Base-by-base conservation (phyloP, 1,140 invertebrate species). In the Cepaea nemoralis region DNA sequence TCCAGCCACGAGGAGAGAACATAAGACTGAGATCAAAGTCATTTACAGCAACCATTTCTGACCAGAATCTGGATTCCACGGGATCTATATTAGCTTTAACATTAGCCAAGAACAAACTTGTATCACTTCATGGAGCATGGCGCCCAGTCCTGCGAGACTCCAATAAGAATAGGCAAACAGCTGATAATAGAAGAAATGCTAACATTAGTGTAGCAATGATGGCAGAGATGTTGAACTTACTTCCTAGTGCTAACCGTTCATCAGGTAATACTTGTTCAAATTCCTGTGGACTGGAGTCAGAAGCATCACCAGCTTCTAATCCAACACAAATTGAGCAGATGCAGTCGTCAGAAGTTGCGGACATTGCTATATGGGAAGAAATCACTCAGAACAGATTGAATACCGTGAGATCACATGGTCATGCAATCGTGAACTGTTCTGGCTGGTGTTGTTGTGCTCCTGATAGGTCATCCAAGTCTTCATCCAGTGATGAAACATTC, bases 281-380 rank as follows among this genome's bases (percentile, higher is more conserved):
- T 31, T 35, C 27, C 24, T 66, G 22, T 27, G 31, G 59, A 24
- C 24, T 27, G 10, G n/a, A 66, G 31, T 66, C 59, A n/a, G 31
- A 33, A 33, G 5, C 24, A 24, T 12, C 59, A 33, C n/a, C 42
- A 45, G 42, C 16, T 45, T n/a, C n/a, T n/a, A n/a, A n/a, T 45
- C 42, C 10, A 10, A n/a, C 10, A 33, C 63, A 27, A n/a, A 33
- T n/a, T 66, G 6, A 24, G 63, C 31, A n/a, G 31, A 24, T n/a
- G 63, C 5, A 59, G 6, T 55, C 48, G 16, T 42, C 33, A 6
- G 75, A 50, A 14, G 35, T 77, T 35, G 75, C 75, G 5, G 55
- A 77, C 55, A 63, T 77, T 35, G 75, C 75, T 39, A 22, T 77
- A 22, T 77, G 75, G 75, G 50, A 77, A 31, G 66, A 77, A 0